Percentiles rank a stretch among this genome's conserved stretches.
Conservation (phyloP, 2,113 vertebrate species). For the Melanerpes formicivorus region DNA sequence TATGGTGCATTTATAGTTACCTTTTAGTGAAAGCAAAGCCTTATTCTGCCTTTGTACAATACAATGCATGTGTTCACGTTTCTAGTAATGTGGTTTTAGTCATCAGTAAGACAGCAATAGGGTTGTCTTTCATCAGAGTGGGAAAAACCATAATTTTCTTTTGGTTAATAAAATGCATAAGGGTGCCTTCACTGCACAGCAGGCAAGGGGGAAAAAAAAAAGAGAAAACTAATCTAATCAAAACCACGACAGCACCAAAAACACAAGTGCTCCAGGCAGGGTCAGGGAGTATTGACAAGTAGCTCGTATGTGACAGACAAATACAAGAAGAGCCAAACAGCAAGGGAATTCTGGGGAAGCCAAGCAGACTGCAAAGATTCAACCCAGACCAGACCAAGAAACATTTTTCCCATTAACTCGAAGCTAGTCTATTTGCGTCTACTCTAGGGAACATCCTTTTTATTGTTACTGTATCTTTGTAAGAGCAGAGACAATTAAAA, state of each 20-base stretch:
- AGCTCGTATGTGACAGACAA: neutral
- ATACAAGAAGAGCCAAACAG: neutral
- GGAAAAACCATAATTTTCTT: neutral
- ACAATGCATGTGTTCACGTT: neutral
- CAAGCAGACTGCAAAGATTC: neutral
- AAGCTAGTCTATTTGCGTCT: neutral
- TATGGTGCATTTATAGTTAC: neutral
- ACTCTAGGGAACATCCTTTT: neutral
- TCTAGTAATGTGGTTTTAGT: neutral
- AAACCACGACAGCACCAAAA: neutral
- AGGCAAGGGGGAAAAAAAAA: neutral
- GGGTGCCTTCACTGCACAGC: neutral
- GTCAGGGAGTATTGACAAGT: neutral
- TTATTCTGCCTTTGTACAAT: neutral
- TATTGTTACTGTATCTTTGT: neutral
- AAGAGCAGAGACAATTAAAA: neutral
- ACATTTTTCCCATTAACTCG: neutral
- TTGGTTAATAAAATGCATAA: neutral
- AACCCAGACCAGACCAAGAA: neutral
- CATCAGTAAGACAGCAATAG: neutral
- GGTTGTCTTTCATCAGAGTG: neutral
- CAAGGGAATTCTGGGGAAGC: neutral
- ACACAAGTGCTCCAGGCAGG: neutral
- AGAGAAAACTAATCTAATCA: neutral
- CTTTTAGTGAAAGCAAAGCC: neutral